Percentiles rank a stretch among this genome's conserved stretches.
These are phyloP conservation scores for mouse (Mus musculus) DNA, from an alignment of 2,113 vertebrate genomes.

Conservation along the genomic window GRCm39 chr5:98287501-98288000, in stretches of 20 bases:
- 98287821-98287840: slow-evolving; percentile 10
- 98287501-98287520: background rate
- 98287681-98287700: slow-evolving; percentile 23
- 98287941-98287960: background rate
- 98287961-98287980: background rate
- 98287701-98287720: slow-evolving; percentile 27
- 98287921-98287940: background rate
- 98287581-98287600: background rate
- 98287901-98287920: background rate
- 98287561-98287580: background rate
- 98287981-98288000: background rate
- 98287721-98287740: slow-evolving; percentile 16
- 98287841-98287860: background rate
- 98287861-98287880: background rate
- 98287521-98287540: slow-evolving; percentile 43
- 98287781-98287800: background rate
- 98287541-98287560: slow-evolving; percentile 19
- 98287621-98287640: slow-evolving; percentile 1
- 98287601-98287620: background rate
- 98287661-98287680: slow-evolving; percentile 50
- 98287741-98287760: slow-evolving; percentile 4
- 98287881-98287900: background rate
- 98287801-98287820: slow-evolving; percentile 3
- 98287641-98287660: slow-evolving; percentile 46
- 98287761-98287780: background rate